Conservation (phyloP, 2,113 vertebrate genomes). For the Cyrtonyx montezumae region DNA sequence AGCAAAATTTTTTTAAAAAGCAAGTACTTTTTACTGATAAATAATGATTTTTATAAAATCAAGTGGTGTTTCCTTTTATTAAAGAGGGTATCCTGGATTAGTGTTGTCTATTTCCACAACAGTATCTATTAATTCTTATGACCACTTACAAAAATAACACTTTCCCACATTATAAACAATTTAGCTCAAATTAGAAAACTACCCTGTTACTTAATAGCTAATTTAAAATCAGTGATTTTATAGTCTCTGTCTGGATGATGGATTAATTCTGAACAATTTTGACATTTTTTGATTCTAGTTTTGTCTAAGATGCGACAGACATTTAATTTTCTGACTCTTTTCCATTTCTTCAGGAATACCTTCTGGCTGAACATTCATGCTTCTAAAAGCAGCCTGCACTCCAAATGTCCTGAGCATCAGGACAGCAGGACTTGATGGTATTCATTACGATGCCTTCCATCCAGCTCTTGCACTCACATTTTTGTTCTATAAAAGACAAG, state of each 20-base stretch:
- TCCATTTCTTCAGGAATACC: neutral
- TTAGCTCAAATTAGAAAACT: neutral
- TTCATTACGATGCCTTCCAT: neutral
- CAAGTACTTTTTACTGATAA: neutral
- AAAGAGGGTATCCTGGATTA: neutral
- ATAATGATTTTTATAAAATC: neutral
- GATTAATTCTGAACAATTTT: conserved; percentile 2
- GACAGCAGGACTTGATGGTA: neutral
- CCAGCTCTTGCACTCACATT: neutral
- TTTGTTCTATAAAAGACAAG: neutral
- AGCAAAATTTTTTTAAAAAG: neutral
- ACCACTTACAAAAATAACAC: neutral
- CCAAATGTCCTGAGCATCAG: neutral
- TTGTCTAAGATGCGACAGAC: neutral
- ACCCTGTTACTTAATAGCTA: neutral
- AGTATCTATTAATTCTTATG: neutral
- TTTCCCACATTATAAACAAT: neutral
- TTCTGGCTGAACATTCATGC: neutral
- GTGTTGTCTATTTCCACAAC: neutral
- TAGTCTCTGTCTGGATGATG: neutral
- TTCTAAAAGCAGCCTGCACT: neutral
- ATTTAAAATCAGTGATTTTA: conserved; percentile 14
- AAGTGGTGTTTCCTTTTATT: neutral
- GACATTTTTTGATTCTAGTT: neutral
- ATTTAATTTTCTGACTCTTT: neutral